Conservation (phyloP, 2,888 invertebrate species). For the Andrena praecox region DNA sequence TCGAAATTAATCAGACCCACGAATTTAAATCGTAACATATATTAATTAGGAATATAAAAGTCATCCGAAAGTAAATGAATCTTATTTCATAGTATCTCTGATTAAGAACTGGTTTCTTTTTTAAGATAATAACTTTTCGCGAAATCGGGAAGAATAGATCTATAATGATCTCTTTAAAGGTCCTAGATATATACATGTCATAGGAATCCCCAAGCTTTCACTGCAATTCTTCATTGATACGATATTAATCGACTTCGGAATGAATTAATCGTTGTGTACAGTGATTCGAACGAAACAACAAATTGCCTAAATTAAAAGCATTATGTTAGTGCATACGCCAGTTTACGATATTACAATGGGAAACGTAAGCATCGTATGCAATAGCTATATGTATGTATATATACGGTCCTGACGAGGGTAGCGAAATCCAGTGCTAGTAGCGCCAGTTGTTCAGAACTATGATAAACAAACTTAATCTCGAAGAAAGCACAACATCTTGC, state of each 20-base stretch:
- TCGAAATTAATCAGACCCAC: neutral
- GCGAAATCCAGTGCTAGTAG: slow-evolving; percentile 58
- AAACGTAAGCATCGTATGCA: neutral
- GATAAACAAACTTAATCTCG: slow-evolving; percentile 73
- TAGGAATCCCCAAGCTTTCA: neutral
- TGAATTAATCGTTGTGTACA: neutral
- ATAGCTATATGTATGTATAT: neutral
- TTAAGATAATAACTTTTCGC: neutral
- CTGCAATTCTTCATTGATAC: neutral
- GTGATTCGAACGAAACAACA: neutral
- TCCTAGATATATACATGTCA: neutral
- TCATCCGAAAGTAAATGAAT: too few relatives aligned
- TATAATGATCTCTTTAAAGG: neutral
- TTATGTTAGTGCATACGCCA: neutral
- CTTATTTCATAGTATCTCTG: too few relatives aligned
- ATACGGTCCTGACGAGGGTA: slow-evolving; percentile 47
- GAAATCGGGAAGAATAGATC: neutral
- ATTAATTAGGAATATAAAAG: too few relatives aligned
- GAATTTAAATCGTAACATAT: neutral
- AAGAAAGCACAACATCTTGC: slow-evolving; percentile 55
- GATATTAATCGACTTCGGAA: neutral
- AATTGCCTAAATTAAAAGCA: neutral
- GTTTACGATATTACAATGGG: neutral
- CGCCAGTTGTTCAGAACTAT: slow-evolving; percentile 68
- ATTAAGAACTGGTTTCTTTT: too few relatives aligned